Evolutionary conservation across 2,888 invertebrate species (phyloP).

Genomic region (Pseudoips prasinana): DNA sequence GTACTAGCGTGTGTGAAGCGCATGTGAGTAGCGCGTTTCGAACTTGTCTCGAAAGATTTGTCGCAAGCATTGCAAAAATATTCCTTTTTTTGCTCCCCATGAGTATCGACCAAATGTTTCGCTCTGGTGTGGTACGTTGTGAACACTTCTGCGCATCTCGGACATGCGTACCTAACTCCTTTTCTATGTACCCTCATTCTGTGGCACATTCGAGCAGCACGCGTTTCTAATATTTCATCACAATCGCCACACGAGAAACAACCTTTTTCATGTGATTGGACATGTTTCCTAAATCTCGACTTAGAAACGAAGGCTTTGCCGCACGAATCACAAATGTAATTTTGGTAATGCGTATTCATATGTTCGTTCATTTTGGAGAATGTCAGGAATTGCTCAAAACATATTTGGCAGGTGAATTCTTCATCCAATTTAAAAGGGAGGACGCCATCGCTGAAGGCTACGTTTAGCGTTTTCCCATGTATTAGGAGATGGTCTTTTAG

Average conservation of each 20-base stretch:
- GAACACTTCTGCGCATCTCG: constrained; percentile 63
- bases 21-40: constrained; percentile 58
- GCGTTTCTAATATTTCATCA: constrained; percentile 52
- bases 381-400: constrained; percentile 45
- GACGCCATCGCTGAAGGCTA: constrained; percentile 63
- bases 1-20: constrained; percentile 46
- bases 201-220: constrained; percentile 59
- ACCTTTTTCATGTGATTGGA: constrained; percentile 63
- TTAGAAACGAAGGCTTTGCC: constrained; percentile 69
- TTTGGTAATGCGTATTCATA: constrained; percentile 69
- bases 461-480: constrained; percentile 49
- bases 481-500: constrained; percentile 57
- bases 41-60: constrained; percentile 55
- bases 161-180: constrained; percentile 64
- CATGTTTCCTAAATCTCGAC: constrained; percentile 63
- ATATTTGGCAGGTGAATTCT: constrained; percentile 60
- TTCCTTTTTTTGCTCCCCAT: constrained; percentile 49
- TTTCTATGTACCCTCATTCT: constrained; percentile 56
- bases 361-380: constrained; percentile 68
- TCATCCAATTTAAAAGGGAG: constrained; percentile 64
- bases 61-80: constrained; percentile 56
- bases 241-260: constrained; percentile 66
- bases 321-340: constrained; percentile 68
- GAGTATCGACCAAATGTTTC: constrained; percentile 61
- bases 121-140: constrained; percentile 60